Conservation (phyloP, 2,888 invertebrate genomes). For the Acleris emargana region DNA sequence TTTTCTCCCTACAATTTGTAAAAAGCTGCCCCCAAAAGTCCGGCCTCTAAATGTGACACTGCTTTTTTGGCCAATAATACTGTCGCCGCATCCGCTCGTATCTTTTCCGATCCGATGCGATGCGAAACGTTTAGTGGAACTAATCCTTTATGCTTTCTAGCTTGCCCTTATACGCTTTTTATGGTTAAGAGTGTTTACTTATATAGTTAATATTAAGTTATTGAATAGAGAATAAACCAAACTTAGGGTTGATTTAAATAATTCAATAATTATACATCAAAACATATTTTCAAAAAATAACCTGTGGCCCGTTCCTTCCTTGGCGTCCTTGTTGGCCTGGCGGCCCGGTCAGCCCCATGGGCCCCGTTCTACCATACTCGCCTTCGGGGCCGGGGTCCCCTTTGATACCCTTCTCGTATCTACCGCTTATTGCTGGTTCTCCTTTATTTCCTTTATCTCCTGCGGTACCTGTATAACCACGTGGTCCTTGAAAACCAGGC, state of each 20-base stretch:
- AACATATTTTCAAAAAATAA: conserved; percentile 57
- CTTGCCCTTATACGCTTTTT: too few relatives aligned
- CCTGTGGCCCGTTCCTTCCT: conserved; percentile 85
- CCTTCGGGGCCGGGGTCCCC: conserved; percentile 93
- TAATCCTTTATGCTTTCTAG: too few relatives aligned
- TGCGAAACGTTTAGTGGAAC: too few relatives aligned
- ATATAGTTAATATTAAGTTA: too few relatives aligned
- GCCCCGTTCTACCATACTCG: conserved; percentile 85
- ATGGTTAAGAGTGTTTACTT: too few relatives aligned
- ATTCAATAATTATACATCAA: background rate
- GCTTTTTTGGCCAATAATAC: too few relatives aligned
- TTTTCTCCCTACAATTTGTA: too few relatives aligned
- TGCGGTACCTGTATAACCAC: conserved; percentile 87
- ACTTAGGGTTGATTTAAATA: background rate
- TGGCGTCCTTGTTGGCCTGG: conserved; percentile 83
- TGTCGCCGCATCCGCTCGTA: too few relatives aligned
- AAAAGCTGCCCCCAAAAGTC: too few relatives aligned
- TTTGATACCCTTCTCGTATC: conserved; percentile 90
- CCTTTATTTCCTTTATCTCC: conserved; percentile 92
- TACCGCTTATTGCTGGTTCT: conserved; percentile 89
- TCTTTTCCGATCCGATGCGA: too few relatives aligned
- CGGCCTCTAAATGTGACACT: too few relatives aligned
- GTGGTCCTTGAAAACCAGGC: conserved; percentile 89
- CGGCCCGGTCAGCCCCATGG: conserved; percentile 86
- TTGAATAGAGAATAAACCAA: too few relatives aligned